Base-by-base conservation (phyloP, 1,140 invertebrate genomes). In the Samia ricini region DNA sequence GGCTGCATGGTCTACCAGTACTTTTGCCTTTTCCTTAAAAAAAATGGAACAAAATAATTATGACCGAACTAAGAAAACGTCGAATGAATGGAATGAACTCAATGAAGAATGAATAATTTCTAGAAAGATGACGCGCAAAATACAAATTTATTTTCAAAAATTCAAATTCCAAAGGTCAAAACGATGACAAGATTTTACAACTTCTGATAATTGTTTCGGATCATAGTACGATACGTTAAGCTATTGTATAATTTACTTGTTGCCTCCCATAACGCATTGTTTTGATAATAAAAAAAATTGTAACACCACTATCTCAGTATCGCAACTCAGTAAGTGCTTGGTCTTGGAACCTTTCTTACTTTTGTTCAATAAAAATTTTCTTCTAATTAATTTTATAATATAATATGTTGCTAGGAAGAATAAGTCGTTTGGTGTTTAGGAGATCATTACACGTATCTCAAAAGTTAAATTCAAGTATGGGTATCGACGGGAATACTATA, bases 401-500 rank as follows among this genome's bases (percentile, higher is more conserved):
- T 52, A 73, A 68, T 68, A 87, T 87, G 84, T 81, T 88, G 56
- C 66, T 85, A 75, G 70, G 79, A 42, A 71, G 74, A 56, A 22
- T 85, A 63, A 59, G 74, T 54, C 77, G 74, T 69, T 72, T 81
- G 8, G 24, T 72, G 18, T 71, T 81, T 29, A 75, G 68, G 63
- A 81, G 82, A 75, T 81, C 74, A 56, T 69, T 86, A 64, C 79
- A 86, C 73, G 61, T 81, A 63, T 78, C 82, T 8, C 69, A 63
- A 61, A 83, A 77, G 68, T 72, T 85, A 73, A 83, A 69, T 57
- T 75, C 73, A 84, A 74, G 69, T 29, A 90, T 90, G 88, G 76
- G 72, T 8, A 87, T 94, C 60, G 94, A 95, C 85, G 96, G 95
- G 50, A 95, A 95, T 85, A 92, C 92, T 73, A 94, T 97, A 64